Percentiles rank a stretch among this genome's conserved stretches.
phyloP scores from a whole-genome alignment of 2,888 invertebrate species.

The Spatulosminthurus flaviceps region DNA sequence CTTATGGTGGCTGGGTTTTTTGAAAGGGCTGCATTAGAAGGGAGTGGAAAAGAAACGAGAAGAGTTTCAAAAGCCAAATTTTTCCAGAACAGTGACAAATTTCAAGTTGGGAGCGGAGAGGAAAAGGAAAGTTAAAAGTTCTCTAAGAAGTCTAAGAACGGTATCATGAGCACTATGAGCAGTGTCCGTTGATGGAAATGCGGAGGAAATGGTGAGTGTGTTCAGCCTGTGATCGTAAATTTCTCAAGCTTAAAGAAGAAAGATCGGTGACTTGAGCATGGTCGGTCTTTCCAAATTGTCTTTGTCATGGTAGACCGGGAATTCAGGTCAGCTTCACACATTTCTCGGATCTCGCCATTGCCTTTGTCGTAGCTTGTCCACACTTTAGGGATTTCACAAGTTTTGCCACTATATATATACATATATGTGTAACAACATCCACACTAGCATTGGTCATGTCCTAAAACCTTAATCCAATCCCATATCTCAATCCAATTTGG shows the following conservation, averaged over 20 bases:
- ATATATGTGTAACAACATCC: no score
- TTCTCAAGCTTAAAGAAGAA: conserved; percentile 2
- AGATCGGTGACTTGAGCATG: not conserved
- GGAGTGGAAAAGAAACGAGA: not conserved
- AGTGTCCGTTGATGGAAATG: not conserved
- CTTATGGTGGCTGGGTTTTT: no score
- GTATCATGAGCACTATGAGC: not conserved
- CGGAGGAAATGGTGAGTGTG: not conserved
- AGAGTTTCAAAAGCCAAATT: no score
- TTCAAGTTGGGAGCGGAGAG: conserved; percentile 15
- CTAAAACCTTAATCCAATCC: not conserved
- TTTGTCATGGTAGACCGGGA: not conserved
- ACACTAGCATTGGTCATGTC: not conserved
- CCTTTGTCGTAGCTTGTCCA: not conserved
- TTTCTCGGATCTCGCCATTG: not conserved
- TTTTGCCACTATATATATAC: no score
- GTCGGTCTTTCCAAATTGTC: no score
- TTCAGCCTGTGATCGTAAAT: conserved; percentile 28
- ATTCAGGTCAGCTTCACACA: conserved; percentile 32
- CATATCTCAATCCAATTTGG: not conserved
- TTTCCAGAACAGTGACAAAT: conserved; percentile 26
- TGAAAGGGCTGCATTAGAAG: not conserved
- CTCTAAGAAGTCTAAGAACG: no score
- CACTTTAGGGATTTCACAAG: no score
- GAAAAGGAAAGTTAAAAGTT: conserved; percentile 30